Base-by-base conservation (phyloP, 2,888 invertebrate genomes). In the Pegoplata infirma region DNA sequence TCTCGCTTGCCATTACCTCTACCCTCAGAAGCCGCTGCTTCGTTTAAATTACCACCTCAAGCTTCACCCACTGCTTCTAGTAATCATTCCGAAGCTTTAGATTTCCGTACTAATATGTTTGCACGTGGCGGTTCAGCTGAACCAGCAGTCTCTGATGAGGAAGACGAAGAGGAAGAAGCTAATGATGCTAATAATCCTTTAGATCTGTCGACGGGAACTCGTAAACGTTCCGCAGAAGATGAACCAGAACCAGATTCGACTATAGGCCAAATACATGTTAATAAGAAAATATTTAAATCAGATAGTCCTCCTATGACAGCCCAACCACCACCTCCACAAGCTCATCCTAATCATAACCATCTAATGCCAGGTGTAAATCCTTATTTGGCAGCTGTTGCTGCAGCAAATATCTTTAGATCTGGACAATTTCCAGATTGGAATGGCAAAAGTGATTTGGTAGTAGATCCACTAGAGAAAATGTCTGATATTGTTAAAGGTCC, bases 381-480 rank as follows among this genome's bases (percentile, higher is more conserved):
- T 53, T 96, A 96, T 85, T 94, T 96, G 82, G 95, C 95, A 14
- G 94, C 94, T 2, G 93, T 92, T 10, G 95, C 95, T 0, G 95
- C 95, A 5, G 94, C 94, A 76, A 93, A 93, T 85, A 90, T 95
- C 21, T 95, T 95, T 16, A 94, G 95, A 5, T 94, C 95, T 85
- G 92, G 92, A 25, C 92, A 91, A 46, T 90, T 92, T 55, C 91
- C 92, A 12, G 96, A 96, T 94, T 87, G 96, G 96, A 75, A 88
- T 81, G 89, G 88, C 68, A 96, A 96, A 90, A 90, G 94, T 83
- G 96, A 96, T 86, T 92, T 94, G 90, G 93, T 93, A 1, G 94
- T 96, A 84, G 96, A 96, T 86, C 96, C 96, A 0, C 90, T 97
- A 53, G 97, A 97, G 86, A 96, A 97, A 88, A 96, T 97, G 96